phyloP scores from a whole-genome alignment of 2,797 vertebrate species.

The Girardinus metallicus region DNA sequence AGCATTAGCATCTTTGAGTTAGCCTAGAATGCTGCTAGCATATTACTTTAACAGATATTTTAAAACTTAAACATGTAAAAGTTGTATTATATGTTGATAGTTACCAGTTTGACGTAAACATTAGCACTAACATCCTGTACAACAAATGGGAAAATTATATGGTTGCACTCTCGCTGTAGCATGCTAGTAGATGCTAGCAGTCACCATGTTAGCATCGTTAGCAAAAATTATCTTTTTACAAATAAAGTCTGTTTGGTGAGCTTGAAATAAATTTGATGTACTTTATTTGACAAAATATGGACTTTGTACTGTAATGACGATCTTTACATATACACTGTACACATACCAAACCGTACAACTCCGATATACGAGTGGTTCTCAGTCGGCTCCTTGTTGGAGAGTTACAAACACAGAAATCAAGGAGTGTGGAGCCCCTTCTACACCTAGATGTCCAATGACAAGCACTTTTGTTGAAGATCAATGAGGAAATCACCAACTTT shows the following conservation, averaged over 20 bases:
- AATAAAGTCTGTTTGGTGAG: not conserved
- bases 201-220: not conserved
- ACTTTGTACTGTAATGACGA: conserved; percentile 14
- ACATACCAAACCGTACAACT: conserved; percentile 5
- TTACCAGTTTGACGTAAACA: not conserved
- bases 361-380: conserved; percentile 3
- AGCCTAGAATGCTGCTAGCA: not conserved
- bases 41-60: not conserved
- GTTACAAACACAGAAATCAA: not conserved
- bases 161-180: not conserved
- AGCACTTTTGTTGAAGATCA: not conserved
- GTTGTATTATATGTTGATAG: not conserved
- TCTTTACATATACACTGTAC: conserved; percentile 18
- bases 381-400: not conserved
- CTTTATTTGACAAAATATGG: conserved; percentile 19
- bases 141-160: not conserved
- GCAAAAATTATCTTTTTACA: not conserved
- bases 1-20: not conserved
- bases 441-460: not conserved
- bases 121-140: not conserved
- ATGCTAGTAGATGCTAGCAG: not conserved
- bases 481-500: conserved; percentile 13
- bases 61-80: not conserved
- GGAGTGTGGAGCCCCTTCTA: not conserved
- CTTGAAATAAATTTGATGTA: not conserved